Evolutionary conservation across 2,113 vertebrate species (phyloP).

Genomic region (Ceyx melanurus): DNA sequence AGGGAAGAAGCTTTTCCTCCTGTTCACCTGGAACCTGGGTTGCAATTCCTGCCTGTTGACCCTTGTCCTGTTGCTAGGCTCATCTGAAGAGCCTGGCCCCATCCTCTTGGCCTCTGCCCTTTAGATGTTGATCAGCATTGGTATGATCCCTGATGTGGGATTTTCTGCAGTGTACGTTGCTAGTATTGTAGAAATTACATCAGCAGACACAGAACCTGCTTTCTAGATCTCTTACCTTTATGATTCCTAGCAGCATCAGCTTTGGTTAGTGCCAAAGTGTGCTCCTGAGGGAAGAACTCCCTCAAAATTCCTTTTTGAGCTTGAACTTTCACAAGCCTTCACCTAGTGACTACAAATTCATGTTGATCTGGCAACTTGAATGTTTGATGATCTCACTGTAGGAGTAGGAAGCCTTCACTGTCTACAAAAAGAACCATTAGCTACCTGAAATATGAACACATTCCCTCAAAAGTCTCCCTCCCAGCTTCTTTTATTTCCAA

Average conservation of each 20-base stretch:
- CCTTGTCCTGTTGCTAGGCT: no score
- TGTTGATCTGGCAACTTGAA: background rate
- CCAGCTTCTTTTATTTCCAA: background rate
- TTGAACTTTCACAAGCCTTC: background rate
- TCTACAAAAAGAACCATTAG: background rate
- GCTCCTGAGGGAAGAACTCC: constrained; percentile 67
- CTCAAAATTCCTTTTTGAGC: constrained; percentile 49
- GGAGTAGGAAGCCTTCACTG: background rate
- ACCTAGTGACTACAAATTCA: background rate
- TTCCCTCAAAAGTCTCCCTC: background rate
- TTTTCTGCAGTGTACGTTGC: background rate
- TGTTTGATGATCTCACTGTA: background rate
- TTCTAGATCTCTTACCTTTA: constrained; percentile 52
- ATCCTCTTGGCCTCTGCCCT: no score
- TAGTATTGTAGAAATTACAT: background rate
- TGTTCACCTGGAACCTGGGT: no score
- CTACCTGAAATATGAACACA: background rate
- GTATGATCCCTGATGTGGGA: background rate
- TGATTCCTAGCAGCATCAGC: constrained; percentile 50
- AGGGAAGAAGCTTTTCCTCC: no score
- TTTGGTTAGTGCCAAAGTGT: constrained; percentile 76
- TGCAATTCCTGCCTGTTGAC: no score
- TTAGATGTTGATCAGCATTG: no score
- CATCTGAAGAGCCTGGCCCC: no score
- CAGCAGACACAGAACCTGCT: background rate